A percentile compares a stretch with the other conserved stretches of the same genome.
phyloP scores from a whole-genome alignment of 2,797 vertebrate species.

The Novumbra hubbsi region DNA sequence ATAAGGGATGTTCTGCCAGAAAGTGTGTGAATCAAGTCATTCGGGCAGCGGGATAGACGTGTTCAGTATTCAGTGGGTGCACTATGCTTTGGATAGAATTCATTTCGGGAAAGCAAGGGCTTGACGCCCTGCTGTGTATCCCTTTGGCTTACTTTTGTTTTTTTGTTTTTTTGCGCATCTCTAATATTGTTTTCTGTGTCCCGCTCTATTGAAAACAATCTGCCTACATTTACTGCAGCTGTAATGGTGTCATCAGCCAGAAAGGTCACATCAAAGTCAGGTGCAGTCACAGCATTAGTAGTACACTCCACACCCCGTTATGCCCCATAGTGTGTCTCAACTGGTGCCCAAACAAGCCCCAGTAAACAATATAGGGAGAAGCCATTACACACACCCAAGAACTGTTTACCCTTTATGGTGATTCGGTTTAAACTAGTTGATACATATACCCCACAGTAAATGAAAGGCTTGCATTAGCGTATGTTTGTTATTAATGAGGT shows the following conservation, averaged over 20 bases:
- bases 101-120: conserved; percentile 54
- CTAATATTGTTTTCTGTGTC: conserved; percentile 50
- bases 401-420: background rate
- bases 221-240: conserved; percentile 57
- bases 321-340: background rate
- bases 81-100: conserved; percentile 59
- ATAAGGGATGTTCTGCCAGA: conserved; percentile 56
- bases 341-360: background rate
- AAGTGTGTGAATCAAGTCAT: conserved; percentile 42
- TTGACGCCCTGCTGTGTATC: conserved; percentile 51
- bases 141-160: conserved; percentile 62
- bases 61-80: conserved; percentile 49
- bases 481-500: background rate
- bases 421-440: background rate
- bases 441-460: background rate
- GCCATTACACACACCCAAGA: background rate
- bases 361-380: background rate
- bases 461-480: background rate
- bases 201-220: conserved; percentile 54
- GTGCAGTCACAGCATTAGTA: no score
- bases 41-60: conserved; percentile 37
- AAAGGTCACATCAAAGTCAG: conserved; percentile 61
- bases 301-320: background rate
- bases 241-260: conserved; percentile 36
- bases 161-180: conserved; percentile 58